Base-by-base conservation (phyloP, 2,888 invertebrate genomes). In the Lasioglossum pauxillum region DNA sequence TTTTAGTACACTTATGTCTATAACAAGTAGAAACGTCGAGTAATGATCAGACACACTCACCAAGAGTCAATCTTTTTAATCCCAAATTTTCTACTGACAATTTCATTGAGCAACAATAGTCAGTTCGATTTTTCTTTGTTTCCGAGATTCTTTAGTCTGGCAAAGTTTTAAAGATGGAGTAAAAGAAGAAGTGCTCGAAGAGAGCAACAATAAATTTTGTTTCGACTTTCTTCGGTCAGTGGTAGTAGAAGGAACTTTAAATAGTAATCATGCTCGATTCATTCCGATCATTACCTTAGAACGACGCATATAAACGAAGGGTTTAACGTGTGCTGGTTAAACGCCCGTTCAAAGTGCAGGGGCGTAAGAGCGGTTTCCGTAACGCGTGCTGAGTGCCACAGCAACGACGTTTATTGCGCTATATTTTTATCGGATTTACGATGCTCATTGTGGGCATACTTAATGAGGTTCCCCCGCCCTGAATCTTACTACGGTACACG, bases 381-480 rank as follows among this genome's bases (percentile, higher is more conserved):
- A 23, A 38, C 46, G 44, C 27, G 31, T 38, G 57, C 31, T 8
- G 49, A 57, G 35, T 81, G 49, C 76, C 53, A 60, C 35, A 49
- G 49, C 35, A 44, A 53, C 16, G 44, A 53, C 60, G 67, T 84
- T 84, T 84, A 76, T 44, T 53, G 44, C 73, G 10, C 76, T 64
- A 81, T 81, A 83, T 81, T 76, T 83, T 81, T 72, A 41, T 80
- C n/a, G 46, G 64, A 75, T 75, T 83, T 83, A 81, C 72, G 72
- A 49, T 31, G 53, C 49, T 57, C 64, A 53, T 81, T 71, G 71
- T 44, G 71, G 75, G 71, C 19, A 75, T 60, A 31, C 38, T 75
- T 44, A 75, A 72, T 75, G 75, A 80, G 38, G 49, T 64, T 46
- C 38, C 38, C 35, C 19, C 23, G 3, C 10, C 19, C 5, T 38